Conservation (phyloP, 2,113 vertebrate species). For the Pomatostomus ruficeps region DNA sequence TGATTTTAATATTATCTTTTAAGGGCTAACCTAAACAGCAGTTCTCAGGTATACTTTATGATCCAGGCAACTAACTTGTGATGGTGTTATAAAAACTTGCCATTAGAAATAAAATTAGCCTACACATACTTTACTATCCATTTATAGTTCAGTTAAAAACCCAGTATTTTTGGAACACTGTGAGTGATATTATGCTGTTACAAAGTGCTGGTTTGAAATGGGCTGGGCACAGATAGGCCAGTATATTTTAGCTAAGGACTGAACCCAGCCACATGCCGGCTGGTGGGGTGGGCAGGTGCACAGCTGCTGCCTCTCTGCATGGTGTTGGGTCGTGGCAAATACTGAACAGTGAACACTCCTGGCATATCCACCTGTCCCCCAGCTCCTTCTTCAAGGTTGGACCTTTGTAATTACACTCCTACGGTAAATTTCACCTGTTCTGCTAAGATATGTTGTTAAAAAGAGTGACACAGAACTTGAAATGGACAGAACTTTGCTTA, state of each 20-base stretch:
- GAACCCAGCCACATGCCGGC: background rate
- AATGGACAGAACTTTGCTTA: background rate
- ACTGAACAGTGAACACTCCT: fast-evolving
- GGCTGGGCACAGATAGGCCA: background rate
- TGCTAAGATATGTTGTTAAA: background rate
- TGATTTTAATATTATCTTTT: background rate
- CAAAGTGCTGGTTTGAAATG: background rate
- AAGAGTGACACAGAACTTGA: background rate
- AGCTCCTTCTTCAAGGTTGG: background rate
- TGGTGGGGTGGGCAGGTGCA: background rate
- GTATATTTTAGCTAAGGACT: background rate
- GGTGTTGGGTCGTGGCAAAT: background rate
- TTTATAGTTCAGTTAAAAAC: background rate
- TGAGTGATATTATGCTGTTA: background rate
- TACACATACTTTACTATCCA: background rate
- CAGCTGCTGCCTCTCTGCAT: background rate
- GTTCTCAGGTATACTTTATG: background rate
- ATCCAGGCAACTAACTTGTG: background rate
- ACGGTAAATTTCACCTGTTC: background rate
- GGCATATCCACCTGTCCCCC: background rate
- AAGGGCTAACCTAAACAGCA: background rate
- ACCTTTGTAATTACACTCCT: background rate
- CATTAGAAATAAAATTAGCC: background rate
- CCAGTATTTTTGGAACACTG: background rate
- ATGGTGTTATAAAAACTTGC: background rate